Base-by-base conservation (phyloP, 2,113 vertebrate species). In the Thomomys bottae region DNA sequence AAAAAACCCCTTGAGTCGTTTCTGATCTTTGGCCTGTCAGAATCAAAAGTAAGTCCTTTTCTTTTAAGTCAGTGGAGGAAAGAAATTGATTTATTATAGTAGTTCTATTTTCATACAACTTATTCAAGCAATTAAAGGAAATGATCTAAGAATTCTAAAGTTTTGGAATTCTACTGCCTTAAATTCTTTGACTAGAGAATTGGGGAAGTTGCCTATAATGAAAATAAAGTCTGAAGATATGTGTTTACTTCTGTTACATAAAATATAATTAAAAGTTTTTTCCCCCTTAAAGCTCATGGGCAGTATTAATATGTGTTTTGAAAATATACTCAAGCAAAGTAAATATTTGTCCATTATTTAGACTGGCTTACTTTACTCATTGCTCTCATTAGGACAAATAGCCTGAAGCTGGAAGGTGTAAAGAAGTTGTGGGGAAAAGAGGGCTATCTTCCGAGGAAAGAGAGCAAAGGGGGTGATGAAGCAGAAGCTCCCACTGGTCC, bases 381-480 rank as follows among this genome's bases (percentile, higher is more conserved):
- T n/a, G 30, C 26, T 64, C 14, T 95, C 95, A 95, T 94, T 94
- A 99, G 98, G 92, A 97, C 97, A 49, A 97, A 96, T 70, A 97
- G 97, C 59, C 97, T 99, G 94, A 98, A 98, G 96, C 97, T 99
- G 14, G 99, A 99, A 17, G 98, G 99, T 66, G 97, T 99, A 77
- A 99, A 98, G 92, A 98, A 98, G 88, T 97, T 99, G 2, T 99
- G 99, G 99, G 99, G 99, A 2, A 99, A 98, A 95, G 99, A 99
- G 38, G 99, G 99, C 7, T 99, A 99, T 94, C 98, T 99, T 75
- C 98, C 97, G 17, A 98, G 98, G 97, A 98, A 97, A 94, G 98
- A 99, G 67, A 96, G 8, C 64, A 90, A 96, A 93, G 79, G 0
- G 28, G 97, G 97, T 68, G 97, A 97, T 81, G 89, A 96, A 23